Base-by-base conservation (phyloP, 30 jellyfish, hydroid and myxozoan genomes). In the Catostylus mosaicus region DNA sequence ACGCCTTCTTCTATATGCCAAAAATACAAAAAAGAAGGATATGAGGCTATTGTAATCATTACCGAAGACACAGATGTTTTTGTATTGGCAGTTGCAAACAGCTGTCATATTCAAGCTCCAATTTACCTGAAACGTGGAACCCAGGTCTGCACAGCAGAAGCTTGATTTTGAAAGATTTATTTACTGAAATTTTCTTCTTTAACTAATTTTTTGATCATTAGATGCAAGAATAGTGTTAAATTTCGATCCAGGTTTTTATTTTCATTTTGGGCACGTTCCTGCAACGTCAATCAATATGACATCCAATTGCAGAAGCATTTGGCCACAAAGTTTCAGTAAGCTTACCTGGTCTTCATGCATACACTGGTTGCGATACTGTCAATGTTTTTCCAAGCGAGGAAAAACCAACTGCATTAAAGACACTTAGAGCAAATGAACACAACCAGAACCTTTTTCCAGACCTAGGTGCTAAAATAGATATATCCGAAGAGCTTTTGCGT, bases 1-100 rank as follows among this genome's bases (percentile, higher is more conserved):
- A 27, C 75, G 85, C 52, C 85, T 73, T 54, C 86, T 74, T 48
- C 68, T 74, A 14, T 74, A 74, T 74, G 86, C 86, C 52, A 74
- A 54, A 29, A 27, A 47, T 54, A 74, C 86, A 40, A 43, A 69
- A 66, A 69, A 40, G 82, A 69, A 40, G 82, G 82, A 69, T 69
- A 40, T 26, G 82, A 2, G 36, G 82, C 82, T 35, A 40, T 69
- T 32, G 0, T 69, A 20, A 69, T 69, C 64, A 26, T 33, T 69
- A 35, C 82, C 37, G 82, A 69, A 69, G 82, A 69, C 82, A 69
- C 82, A 38, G 82, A 69, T 40, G 65, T 69, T 0, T 69, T 36
- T 69, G 0, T 69, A 19, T 38, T 69, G 33, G 83, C 69, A 46
- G 67, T 70, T 36, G 83, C 83, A 45, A 70, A 70, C 67, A 70